Base-by-base conservation (phyloP, 2,888 invertebrate species). In the Ectropis crepuscularia region DNA sequence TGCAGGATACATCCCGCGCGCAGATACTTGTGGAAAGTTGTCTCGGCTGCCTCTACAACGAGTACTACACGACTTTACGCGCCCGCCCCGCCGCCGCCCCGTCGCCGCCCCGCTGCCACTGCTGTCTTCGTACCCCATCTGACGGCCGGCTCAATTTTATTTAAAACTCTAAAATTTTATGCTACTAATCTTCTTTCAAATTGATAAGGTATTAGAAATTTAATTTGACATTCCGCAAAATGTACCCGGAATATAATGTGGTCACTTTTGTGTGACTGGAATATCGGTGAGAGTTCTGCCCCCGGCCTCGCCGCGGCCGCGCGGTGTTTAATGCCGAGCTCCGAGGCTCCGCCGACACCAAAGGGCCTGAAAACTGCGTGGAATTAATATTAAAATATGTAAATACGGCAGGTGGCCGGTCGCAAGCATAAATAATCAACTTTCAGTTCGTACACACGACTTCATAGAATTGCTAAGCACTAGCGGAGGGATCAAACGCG, bases 221-320 rank as follows among this genome's bases (percentile, higher is more conserved):
- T 66, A 59, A 69, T 66, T 61, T 39, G 61, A 64, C 36, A 62
- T 66, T 54, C 63, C 61, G 39, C 6, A 0, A 39, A 41, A 45
- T 57, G 57, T 48, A 41, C 16, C 46, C 47, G 5, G 5, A 28
- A 28, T 28, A 28, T 28, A 4, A 28, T 28, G 16, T 28, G 16
- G 16, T 28, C 16, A 28, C 16, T 28, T 28, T 28, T n/a, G n/a
- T n/a, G n/a, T n/a, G n/a, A n/a, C n/a, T n/a, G n/a, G n/a, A n/a
- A n/a, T n/a, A n/a, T n/a, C n/a, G n/a, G n/a, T n/a, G n/a, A n/a
- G n/a, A n/a, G n/a, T n/a, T n/a, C n/a, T n/a, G n/a, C n/a, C n/a
- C n/a, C n/a, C n/a, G n/a, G n/a, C n/a, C n/a, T n/a, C n/a, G n/a
- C n/a, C n/a, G n/a, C n/a, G n/a, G n/a, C n/a, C n/a, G n/a, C n/a